Evolutionary conservation across 2,888 invertebrate species (phyloP).

Genomic region (Asteroscopus sphinx): DNA sequence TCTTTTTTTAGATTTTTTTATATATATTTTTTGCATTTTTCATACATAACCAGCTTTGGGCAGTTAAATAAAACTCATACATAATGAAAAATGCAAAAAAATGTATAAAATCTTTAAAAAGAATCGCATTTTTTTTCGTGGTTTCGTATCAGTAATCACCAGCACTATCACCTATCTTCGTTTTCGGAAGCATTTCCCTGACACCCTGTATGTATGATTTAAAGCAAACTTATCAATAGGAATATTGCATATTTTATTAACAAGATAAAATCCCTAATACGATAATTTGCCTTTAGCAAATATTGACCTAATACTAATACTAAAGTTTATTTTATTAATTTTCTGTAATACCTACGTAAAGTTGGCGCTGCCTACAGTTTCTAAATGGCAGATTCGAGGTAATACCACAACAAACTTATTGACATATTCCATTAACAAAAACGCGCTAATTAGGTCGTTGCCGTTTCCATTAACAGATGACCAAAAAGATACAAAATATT

Average conservation of each 20-base stretch:
- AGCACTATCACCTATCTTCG: no score
- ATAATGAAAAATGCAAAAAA: no score
- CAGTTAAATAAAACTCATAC: no score
- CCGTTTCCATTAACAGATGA: slow-evolving; percentile 11
- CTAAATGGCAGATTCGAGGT: slow-evolving; percentile 8
- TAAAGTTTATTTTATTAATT: slow-evolving; percentile 12
- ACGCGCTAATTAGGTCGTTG: slow-evolving; percentile 7
- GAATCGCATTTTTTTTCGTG: no score
- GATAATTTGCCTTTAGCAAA: slow-evolving; percentile 5
- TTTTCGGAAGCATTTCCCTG: no score
- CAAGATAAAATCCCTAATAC: background rate
- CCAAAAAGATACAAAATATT: slow-evolving; percentile 9
- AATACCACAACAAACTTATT: slow-evolving; percentile 16
- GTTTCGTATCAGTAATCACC: no score
- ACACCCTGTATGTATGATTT: no score
- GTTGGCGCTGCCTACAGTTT: background rate
- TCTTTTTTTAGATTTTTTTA: no score
- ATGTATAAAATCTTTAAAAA: no score
- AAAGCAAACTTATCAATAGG: no score
- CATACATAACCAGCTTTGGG: no score
- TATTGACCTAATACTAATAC: background rate
- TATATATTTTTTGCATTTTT: no score
- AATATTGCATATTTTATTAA: background rate
- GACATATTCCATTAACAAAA: slow-evolving; percentile 18
- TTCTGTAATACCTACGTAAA: background rate